Evolutionary conservation across 2,797 vertebrate species (phyloP).

Genomic region (Brachymystax lenok): DNA sequence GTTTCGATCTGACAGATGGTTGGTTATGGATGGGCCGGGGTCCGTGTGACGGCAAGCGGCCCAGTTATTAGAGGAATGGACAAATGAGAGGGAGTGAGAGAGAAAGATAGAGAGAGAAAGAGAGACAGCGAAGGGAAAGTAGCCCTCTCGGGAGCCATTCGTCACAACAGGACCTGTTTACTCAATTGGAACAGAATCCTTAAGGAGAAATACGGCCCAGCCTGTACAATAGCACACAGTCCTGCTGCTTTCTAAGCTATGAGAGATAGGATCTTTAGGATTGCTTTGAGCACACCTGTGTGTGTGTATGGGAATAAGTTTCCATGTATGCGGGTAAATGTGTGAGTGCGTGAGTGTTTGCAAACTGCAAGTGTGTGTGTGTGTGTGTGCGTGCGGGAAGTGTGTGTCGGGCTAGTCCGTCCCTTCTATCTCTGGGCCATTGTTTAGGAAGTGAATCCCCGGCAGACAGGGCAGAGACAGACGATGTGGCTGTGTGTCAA

Average conservation of each 20-base stretch:
- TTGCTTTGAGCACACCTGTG: not conserved
- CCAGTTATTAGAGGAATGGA: slow-evolving; percentile 60
- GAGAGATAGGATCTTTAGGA: not conserved
- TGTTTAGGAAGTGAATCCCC: slow-evolving; percentile 70
- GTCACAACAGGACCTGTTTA: slow-evolving; percentile 51
- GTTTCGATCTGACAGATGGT: slow-evolving; percentile 74
- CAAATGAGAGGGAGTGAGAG: slow-evolving; percentile 16
- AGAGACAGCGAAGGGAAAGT: slow-evolving; percentile 50
- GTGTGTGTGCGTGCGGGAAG: slow-evolving; percentile 25
- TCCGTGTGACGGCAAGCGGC: slow-evolving; percentile 61
- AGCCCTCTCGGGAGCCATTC: slow-evolving; percentile 59
- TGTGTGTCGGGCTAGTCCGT: slow-evolving; percentile 21
- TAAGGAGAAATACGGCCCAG: slow-evolving; percentile 32
- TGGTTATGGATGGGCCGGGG: slow-evolving; percentile 70
- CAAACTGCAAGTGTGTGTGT: slow-evolving; percentile 23
- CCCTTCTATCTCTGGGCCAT: slow-evolving; percentile 31
- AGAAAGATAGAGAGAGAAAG: slow-evolving; percentile 21
- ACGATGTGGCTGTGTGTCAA: slow-evolving; percentile 63
- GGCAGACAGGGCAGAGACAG: slow-evolving; percentile 51
- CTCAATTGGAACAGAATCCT: slow-evolving; percentile 39
- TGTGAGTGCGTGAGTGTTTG: slow-evolving; percentile 37
- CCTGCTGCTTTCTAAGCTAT: not conserved
- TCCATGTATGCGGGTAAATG: not conserved
- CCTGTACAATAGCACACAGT: not conserved
- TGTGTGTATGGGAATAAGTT: not conserved